Base-by-base conservation (phyloP, 2,797 vertebrate genomes). In the Threskiornis aethiopicus region DNA sequence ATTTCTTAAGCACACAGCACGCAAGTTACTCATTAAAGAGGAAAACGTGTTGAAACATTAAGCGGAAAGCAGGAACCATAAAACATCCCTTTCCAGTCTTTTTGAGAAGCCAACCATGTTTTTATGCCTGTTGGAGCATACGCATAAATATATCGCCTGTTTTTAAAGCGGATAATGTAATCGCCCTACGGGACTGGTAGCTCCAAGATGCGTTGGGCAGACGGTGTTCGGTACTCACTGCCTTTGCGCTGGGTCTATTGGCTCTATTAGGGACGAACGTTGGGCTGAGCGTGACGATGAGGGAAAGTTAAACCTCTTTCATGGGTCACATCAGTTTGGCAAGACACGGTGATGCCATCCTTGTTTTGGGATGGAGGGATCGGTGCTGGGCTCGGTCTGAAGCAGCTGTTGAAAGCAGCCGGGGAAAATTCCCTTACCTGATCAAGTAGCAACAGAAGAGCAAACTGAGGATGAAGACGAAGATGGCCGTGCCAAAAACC, bases 371-470 rank as follows among this genome's bases (percentile, higher is more conserved):
- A 49, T 49, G 47, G 47, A 49, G 47, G 47, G 47, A 28, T 12
- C 1, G 9, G 47, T n/a, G 47, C 25, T 11, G 11, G 29, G 35
- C 31, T 64, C 2, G 3, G 21, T 22, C 15, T 35, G 65, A 62
- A 39, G 4, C 28, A 54, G n/a, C 33, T 71, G 17, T 17, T 13
- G 49, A n/a, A 86, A 25, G 64, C 3, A 86, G 72, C 62, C 2
- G 44, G 52, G 16, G 47, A 81, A 82, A 7, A 47, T 26, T 57
- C 79, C 92, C 98, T 98, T 99, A 99, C 99, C 99, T 99, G 97
- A 99, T 99, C 96, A 99, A 97, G 98, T 99, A 99, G 98, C 99
- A 99, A 98, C 99, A 99, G 98, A 99, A 99, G 98, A 99, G 99
- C 91, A 99, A 99, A 96, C 99, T 99, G 96, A 99, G 99, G 97